Evolutionary conservation across 2,797 vertebrate genomes (phyloP).

Genomic region (Fundulus diaphanus): DNA sequence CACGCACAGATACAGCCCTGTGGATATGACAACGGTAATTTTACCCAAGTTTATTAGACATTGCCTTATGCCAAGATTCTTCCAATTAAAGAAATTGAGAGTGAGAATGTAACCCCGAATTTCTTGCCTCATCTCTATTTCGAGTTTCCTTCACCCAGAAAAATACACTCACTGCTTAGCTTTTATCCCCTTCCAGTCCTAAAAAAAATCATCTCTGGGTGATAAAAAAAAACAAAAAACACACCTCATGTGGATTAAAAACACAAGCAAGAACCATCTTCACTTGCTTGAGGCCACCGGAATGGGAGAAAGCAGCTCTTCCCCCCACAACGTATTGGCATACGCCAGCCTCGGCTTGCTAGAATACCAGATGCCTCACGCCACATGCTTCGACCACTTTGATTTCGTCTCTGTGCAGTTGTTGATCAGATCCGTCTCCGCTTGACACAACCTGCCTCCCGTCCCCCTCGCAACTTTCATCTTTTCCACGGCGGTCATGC

Average conservation of each 20-base stretch:
- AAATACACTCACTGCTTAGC: conserved; percentile 1
- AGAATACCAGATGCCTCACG: conserved; percentile 76
- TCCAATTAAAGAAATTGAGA: neutral
- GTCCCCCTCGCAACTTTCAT: conserved; percentile 75
- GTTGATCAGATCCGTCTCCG: conserved; percentile 78
- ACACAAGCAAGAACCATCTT: conserved; percentile 53
- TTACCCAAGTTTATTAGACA: neutral
- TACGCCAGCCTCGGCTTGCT: conserved; percentile 72
- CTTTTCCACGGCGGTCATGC: conserved; percentile 60
- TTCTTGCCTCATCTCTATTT: conserved; percentile 12
- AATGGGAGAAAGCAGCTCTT: conserved; percentile 57
- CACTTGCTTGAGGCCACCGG: conserved; percentile 59
- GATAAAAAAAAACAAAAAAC: conserved; percentile 12
- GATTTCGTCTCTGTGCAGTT: conserved; percentile 79
- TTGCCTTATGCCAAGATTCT: neutral
- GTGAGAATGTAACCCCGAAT: neutral
- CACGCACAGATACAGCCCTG: too few relatives aligned
- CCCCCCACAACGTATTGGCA: conserved; percentile 65
- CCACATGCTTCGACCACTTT: conserved; percentile 81
- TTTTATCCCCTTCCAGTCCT: neutral
- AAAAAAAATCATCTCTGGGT: conserved; percentile 15
- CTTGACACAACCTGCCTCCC: conserved; percentile 78
- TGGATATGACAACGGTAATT: too few relatives aligned
- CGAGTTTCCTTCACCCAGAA: conserved; percentile 12
- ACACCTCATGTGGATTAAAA: conserved; percentile 65